Conservation (phyloP, 2,113 vertebrate genomes). For the Abramis brama region DNA sequence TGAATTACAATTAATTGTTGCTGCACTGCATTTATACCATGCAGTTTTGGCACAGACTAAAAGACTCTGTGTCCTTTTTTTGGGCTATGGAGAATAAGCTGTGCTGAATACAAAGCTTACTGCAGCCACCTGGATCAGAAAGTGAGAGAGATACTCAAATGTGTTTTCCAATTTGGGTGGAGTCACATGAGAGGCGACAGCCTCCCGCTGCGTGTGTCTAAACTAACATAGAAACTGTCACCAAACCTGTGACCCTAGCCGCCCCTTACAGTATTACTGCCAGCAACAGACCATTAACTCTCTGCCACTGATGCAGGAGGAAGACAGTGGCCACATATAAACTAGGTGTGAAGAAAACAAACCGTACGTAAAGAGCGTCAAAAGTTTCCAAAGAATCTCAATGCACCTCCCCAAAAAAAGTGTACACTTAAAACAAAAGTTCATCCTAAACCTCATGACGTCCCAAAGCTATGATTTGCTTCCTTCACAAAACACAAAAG, state of each 20-base stretch:
- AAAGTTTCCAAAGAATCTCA: neutral
- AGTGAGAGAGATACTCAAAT: neutral
- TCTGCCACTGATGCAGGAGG: neutral
- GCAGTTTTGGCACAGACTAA: neutral
- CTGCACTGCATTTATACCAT: neutral
- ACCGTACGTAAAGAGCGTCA: too few relatives aligned
- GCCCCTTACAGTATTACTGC: slow-evolving; percentile 1
- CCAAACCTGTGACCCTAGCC: slow-evolving; percentile 30
- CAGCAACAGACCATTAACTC: slow-evolving; percentile 22
- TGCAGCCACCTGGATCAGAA: neutral
- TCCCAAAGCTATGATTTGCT: too few relatives aligned
- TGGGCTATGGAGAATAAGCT: neutral
- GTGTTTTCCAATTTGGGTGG: slow-evolving; percentile 28
- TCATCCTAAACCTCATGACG: too few relatives aligned
- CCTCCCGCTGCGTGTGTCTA: slow-evolving; percentile 22
- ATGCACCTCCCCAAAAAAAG: too few relatives aligned
- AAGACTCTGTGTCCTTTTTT: neutral
- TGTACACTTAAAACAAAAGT: too few relatives aligned
- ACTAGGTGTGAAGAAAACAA: neutral
- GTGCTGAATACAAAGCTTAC: neutral
- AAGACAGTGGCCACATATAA: slow-evolving; percentile 3
- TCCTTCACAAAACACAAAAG: too few relatives aligned
- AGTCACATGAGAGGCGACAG: neutral
- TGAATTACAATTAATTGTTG: slow-evolving; percentile 9
- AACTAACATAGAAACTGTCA: slow-evolving; percentile 36